Percentiles rank a stretch among this genome's conserved stretches.
phyloP scores from a whole-genome alignment of 2,113 vertebrate species.

The Lonchura striata region DNA sequence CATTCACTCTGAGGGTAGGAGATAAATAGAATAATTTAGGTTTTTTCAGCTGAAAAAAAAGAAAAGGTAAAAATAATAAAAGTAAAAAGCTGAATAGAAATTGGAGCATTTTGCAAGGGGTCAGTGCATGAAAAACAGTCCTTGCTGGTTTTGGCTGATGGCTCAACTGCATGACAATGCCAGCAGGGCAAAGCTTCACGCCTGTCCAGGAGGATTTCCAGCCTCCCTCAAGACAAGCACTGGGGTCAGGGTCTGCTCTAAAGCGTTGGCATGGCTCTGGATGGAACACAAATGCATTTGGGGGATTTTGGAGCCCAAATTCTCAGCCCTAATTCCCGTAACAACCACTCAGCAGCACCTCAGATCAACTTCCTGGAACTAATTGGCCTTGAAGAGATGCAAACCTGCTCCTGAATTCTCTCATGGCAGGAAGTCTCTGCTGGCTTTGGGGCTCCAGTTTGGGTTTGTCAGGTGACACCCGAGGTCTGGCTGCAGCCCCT shows the following conservation, averaged over 20 bases:
- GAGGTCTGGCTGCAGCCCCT: neutral
- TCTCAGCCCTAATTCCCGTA: neutral
- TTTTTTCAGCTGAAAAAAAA: neutral
- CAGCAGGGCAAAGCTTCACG: neutral
- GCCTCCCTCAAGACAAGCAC: neutral
- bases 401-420: neutral
- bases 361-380: neutral
- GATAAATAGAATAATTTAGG: conserved; percentile 71
- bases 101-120: neutral
- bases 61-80: neutral
- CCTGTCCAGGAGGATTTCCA: neutral
- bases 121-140: neutral
- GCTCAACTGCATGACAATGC: neutral
- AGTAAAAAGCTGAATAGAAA: neutral
- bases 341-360: neutral
- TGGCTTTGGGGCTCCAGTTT: neutral
- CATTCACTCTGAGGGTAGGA: conserved; percentile 67
- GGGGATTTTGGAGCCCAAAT: neutral
- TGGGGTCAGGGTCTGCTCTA: neutral
- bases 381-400: neutral
- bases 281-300: neutral
- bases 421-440: neutral
- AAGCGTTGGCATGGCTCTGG: neutral
- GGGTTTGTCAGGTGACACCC: neutral
- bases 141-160: neutral